These are phyloP conservation scores for Leucophenga maculata DNA, from an alignment of 2,888 invertebrate genomes.

Conservation along the genomic window DNA sequence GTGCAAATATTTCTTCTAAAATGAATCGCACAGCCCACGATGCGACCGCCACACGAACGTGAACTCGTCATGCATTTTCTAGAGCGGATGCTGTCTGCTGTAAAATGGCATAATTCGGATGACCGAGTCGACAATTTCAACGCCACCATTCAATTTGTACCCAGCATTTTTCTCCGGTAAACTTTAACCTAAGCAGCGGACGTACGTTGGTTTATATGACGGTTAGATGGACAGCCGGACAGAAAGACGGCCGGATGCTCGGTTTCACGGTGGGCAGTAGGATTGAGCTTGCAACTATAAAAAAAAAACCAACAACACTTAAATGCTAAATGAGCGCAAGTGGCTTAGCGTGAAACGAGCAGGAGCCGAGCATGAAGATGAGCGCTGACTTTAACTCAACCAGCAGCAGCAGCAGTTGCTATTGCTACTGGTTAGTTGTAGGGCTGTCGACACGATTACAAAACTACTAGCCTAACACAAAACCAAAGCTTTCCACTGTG, in stretches of 20 bases:
- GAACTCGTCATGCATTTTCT: conserved; percentile 2
- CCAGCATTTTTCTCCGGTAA: neutral
- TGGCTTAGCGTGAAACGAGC: conserved; percentile 37
- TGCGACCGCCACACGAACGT: conserved; percentile 37
- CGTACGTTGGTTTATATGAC: neutral
- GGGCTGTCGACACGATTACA: neutral
- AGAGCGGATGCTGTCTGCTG: conserved; percentile 35
- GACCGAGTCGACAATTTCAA: conserved; percentile 52
- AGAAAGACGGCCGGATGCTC: conserved; percentile 21
- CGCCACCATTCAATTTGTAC: conserved; percentile 18
- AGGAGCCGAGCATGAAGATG: conserved; percentile 7
- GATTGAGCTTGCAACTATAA: conserved; percentile 32
- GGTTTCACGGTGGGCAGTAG: conserved; percentile 8
- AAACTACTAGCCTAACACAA: neutral
- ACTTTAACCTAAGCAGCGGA: conserved; percentile 22
- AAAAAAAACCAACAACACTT: conserved; percentile 57
- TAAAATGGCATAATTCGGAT: conserved; percentile 58
- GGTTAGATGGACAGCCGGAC: conserved; percentile 13
- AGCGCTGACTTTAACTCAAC: conserved; percentile 16
- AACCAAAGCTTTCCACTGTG: neutral
- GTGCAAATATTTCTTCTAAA: neutral
- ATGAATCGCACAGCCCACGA: conserved; percentile 11
- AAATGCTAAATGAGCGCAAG: conserved; percentile 66
- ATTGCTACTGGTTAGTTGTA: neutral
- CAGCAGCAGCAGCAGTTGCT: neutral